phyloP scores from a whole-genome alignment of 2,888 invertebrate genomes.

The Eupithecia subfuscata region DNA sequence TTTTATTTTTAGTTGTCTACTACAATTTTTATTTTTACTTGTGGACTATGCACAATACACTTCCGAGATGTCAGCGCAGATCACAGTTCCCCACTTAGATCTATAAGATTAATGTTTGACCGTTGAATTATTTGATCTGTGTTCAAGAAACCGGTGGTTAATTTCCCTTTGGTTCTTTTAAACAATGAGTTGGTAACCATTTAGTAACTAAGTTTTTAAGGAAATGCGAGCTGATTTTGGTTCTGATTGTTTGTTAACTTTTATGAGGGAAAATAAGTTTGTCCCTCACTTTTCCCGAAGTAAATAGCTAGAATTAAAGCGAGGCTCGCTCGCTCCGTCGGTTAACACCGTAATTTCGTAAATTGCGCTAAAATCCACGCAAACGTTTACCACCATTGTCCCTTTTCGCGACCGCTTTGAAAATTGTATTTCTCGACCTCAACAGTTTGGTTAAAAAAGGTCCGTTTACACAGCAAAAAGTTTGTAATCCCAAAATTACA shows the following conservation, averaged over 20 bases:
- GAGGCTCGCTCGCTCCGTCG: neutral
- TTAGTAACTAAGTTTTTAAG: too few relatives aligned
- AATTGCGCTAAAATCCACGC: conserved; percentile 21
- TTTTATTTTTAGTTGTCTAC: too few relatives aligned
- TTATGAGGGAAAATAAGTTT: neutral
- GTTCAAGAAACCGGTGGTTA: too few relatives aligned
- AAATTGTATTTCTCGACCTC: conserved; percentile 24
- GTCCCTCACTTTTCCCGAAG: neutral
- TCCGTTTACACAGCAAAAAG: conserved; percentile 28
- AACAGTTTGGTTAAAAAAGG: conserved; percentile 14
- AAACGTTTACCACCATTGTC: conserved; percentile 31
- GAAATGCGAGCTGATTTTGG: neutral
- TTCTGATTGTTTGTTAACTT: neutral
- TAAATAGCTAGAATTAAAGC: neutral
- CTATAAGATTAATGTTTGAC: too few relatives aligned
- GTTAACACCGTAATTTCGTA: conserved; percentile 16
- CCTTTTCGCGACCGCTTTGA: conserved; percentile 12
- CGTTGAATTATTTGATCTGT: too few relatives aligned
- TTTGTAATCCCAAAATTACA: conserved; percentile 45
- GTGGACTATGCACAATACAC: too few relatives aligned
- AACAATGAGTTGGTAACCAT: too few relatives aligned
- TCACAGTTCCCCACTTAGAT: too few relatives aligned
- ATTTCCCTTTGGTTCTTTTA: too few relatives aligned
- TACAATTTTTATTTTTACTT: too few relatives aligned
- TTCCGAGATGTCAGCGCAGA: too few relatives aligned